Base-by-base conservation (phyloP, 1,140 invertebrate genomes). In the Drosophila tani region DNA sequence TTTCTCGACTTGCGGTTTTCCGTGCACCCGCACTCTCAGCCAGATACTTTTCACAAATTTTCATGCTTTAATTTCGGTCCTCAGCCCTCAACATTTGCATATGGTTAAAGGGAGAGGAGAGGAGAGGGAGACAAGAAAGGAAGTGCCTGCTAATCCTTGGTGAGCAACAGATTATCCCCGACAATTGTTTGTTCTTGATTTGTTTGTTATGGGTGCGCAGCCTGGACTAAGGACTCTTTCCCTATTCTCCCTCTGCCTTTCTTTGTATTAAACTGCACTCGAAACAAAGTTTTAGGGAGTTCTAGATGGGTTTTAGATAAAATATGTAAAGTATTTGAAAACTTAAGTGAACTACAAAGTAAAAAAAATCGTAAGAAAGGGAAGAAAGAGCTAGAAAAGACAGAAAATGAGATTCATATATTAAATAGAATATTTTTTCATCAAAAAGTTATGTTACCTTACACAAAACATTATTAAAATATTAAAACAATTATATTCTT, bases 101-200 rank as follows among this genome's bases (percentile, higher is more conserved):
- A 81, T 77, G 87, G 59, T 11, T 15, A 15, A 38, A 50, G 43
- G 6, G 45, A 68, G 56, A 74, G 15, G 19, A 5, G 35, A 6
- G 40, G 38, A 38, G 46, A 53, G 58, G 47, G 46, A 53, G 45
- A 64, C 14, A 62, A 32, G 38, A 35, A 40, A 38, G 53, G n/a
- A 41, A 51, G 53, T 60, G 32, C 64, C 68, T 59, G 75, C 75
- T 90, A 90, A 90, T 85, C 85, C 85, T 63, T 76, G 81, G 81
- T 90, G 85, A 90, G 85, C 85, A 90, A 90, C 85, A 90, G 85
- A 90, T 90, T 90, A 90, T 90, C 85, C 85, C 75, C 83, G 77
- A 46, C 85, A 90, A 90, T 90, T 90, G 85, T 90, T 90, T 85
- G 81, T 77, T 67, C 70, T 82, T 90, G 85, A 90, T 90, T 86